Base-by-base conservation (phyloP, 64 coral and sea anemone species). In the Dendrophyllia cribrosa region DNA sequence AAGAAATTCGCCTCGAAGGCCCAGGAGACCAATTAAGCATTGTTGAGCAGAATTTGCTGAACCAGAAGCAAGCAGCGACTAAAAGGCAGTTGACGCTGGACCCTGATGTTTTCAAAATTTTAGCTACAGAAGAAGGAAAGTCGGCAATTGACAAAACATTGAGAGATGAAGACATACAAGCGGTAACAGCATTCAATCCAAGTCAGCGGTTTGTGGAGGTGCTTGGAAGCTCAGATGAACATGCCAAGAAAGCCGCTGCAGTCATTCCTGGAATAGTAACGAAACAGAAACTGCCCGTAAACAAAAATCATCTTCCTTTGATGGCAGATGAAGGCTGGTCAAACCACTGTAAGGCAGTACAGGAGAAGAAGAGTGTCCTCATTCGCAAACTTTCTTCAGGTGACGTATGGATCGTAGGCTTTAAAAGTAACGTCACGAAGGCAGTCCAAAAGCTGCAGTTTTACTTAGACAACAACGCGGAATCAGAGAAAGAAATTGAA, bases 201-300 rank as follows among this genome's bases (percentile, higher is more conserved):
- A 64, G 6, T 20, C 13, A 17, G 61, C 20, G 47, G 2, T 75
- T 65, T 22, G 61, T 67, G 9, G 66, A 24, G 51, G 88, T 55
- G 3, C 75, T 90, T 15, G 88, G 88, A 11, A 90, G 43, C 66
- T 45, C 76, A 4, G 77, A 63, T 43, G 49, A 17, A 34, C 71
- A 90, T 58, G 76, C 88, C 15, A 66, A 80, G 14, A 80, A 90
- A 66, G 75, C 88, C 14, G 61, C 22, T 67, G 60, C 77, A 17
- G 1, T 90, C 22, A 90, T 90, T 43, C 53, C 67, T 9, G 63
- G 51, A 50, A 51, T 90, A 66, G 45, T 56, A 14, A 70, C 74
- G 15, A 66, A 90, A 70, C 47, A 80, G 53, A 90, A 79, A 51
- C 45, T 90, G n/a, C 17, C 53, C 55, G n/a, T 90, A 4, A 67